phyloP scores from a whole-genome alignment of 2,113 vertebrate genomes.

The Candoia aspera region DNA sequence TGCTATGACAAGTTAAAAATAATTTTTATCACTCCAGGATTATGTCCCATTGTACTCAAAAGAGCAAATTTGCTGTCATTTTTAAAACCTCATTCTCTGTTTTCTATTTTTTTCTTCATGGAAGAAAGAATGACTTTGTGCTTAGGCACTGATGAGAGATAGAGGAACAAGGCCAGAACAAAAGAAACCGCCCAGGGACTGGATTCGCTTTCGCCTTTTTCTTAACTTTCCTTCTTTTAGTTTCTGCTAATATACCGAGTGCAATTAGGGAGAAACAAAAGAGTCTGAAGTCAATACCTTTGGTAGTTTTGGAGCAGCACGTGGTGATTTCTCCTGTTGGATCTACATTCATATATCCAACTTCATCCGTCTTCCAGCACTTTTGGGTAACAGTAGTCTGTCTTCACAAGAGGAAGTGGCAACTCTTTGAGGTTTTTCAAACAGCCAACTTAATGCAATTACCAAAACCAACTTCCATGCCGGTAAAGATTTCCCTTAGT shows the following conservation, averaged over 20 bases:
- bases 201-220: not conserved
- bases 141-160: too few species aligned
- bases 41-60: too few species aligned
- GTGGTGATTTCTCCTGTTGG: not conserved
- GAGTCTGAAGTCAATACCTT: not conserved
- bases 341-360: not conserved
- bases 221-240: not conserved
- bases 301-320: not conserved
- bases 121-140: not conserved
- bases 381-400: not conserved
- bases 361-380: not conserved
- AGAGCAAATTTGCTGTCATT: too few species aligned
- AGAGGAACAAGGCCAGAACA: too few species aligned
- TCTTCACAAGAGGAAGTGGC: not conserved
- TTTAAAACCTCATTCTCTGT: too few species aligned
- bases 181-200: too few species aligned
- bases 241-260: not conserved
- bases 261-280: not conserved
- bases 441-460: not conserved
- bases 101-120: not conserved
- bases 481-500: not conserved
- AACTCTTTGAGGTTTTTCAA: not conserved
- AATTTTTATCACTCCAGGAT: too few species aligned
- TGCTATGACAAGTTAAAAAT: too few species aligned
- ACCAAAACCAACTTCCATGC: not conserved